Conservation (phyloP, 2,113 vertebrate genomes). For the Lota lota region DNA sequence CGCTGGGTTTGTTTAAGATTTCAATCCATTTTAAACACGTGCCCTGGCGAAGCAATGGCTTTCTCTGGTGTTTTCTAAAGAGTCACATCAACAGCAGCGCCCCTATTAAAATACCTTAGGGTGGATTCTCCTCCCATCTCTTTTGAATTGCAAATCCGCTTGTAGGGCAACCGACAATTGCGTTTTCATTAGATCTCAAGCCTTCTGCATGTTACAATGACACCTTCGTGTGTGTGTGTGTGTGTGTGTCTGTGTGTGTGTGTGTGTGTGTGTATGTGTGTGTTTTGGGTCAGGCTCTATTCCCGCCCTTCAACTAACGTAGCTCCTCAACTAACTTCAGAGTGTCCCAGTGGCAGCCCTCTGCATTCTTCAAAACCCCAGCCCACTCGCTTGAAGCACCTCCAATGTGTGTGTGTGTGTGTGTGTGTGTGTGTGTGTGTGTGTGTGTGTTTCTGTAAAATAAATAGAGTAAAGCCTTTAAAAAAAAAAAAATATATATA, state of each 20-base stretch:
- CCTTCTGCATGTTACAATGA: conserved; percentile 19
- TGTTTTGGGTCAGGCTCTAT: not conserved
- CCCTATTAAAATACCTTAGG: conserved; percentile 63
- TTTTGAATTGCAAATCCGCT: conserved; percentile 64
- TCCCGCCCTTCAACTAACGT: no score
- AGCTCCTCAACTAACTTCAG: no score
- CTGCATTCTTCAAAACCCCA: no score
- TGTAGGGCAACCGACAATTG: conserved; percentile 35
- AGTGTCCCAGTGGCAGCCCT: no score
- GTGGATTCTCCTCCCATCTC: conserved; percentile 45
- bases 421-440: no score
- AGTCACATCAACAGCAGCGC: conserved; percentile 54
- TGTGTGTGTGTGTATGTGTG: not conserved
- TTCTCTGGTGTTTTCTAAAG: conserved; percentile 57
- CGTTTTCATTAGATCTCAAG: not conserved
- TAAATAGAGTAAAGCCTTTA: no score
- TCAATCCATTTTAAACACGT: conserved; percentile 56
- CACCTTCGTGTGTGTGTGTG: conserved; percentile 13
- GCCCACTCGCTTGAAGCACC: no score
- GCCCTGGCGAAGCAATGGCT: conserved; percentile 52
- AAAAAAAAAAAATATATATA: no score
- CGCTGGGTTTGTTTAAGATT: conserved; percentile 58
- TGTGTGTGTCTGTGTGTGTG: not conserved
- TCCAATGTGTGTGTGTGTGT: no score
- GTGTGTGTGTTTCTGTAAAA: no score